Base-by-base conservation (phyloP, 2,797 vertebrate species). In the Sebastes iracundus region DNA sequence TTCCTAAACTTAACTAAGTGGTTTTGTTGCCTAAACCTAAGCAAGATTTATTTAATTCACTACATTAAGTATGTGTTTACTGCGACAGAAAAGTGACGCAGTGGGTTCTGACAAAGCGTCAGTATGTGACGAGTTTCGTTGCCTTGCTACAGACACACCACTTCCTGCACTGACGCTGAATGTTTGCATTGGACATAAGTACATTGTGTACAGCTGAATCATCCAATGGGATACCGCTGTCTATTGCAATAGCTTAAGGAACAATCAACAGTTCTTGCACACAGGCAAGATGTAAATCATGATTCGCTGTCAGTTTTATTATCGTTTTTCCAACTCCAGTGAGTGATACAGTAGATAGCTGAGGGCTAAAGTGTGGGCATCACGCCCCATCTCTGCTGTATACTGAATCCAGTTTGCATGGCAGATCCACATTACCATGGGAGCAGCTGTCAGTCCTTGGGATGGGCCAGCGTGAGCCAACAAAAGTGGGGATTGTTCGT, bases 401-500 rank as follows among this genome's bases (percentile, higher is more conserved):
- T 27, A 67, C 78, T 80, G 66, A 75, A 74, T 62, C 67, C 64
- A 75, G 78, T 75, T 80, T 90, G 74, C 76, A 79, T 86, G 87
- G 81, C 79, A 77, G 82, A 87, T 75, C 85, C 65, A 79, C 78
- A 87, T 93, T 60, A 75, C 93, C 84, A 84, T 92, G 86, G 91
- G 56, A 88, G 94, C 91, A 85, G 88, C 88, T 92, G 89, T 86
- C 87, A 72, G 79, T 82, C 73, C 53, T 63, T 63, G 81, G 86
- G 84, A 92, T 80, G 81, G 89, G 92, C 92, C 87, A 83, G 85
- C 84, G 80, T 81, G 83, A 86, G 25, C 53, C 83, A 88, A 96
- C 94, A 96, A 95, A 93, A 94, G 90, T 83, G 49, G 28, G 60
- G 66, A 93, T 96, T 96, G 94, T 95, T 92, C 92, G 91, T 86